These are phyloP conservation scores for Apis dorsata DNA, from an alignment of 1,140 invertebrate genomes.

Conservation along the genomic window DNA sequence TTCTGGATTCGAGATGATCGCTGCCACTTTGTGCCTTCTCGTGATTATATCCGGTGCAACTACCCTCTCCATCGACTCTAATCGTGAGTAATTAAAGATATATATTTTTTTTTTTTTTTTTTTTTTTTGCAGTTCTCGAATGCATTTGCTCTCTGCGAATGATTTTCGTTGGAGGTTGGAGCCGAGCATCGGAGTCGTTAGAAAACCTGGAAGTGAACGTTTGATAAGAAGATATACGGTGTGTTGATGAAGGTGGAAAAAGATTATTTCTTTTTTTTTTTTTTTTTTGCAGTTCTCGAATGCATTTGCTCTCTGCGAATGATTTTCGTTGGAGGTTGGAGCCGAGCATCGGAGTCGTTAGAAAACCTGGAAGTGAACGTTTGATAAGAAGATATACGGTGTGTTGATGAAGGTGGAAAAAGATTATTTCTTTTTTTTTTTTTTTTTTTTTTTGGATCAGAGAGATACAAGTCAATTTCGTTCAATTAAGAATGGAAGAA, in stretches of 20 bases:
- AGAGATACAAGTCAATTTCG: too few relatives aligned
- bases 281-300: neutral
- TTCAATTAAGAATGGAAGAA: too few relatives aligned
- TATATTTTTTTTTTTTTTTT: neutral
- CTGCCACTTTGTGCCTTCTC: constrained; percentile 17
- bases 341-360: too few relatives aligned
- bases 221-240: neutral
- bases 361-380: constrained; percentile 25
- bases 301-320: neutral
- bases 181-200: too few relatives aligned
- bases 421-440: too few relatives aligned
- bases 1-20: neutral
- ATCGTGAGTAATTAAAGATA: constrained; percentile 59
- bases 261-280: too few relatives aligned
- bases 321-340: too few relatives aligned
- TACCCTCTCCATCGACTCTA: constrained; percentile 59
- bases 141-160: neutral
- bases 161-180: too few relatives aligned
- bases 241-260: too few relatives aligned
- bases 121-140: neutral
- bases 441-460: neutral
- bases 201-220: constrained; percentile 25
- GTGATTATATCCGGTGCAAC: constrained; percentile 33
- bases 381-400: neutral
- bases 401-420: too few relatives aligned